phyloP scores from a whole-genome alignment of 92 coral and sea anemone genomes.

The Zoanthus sociatus region DNA sequence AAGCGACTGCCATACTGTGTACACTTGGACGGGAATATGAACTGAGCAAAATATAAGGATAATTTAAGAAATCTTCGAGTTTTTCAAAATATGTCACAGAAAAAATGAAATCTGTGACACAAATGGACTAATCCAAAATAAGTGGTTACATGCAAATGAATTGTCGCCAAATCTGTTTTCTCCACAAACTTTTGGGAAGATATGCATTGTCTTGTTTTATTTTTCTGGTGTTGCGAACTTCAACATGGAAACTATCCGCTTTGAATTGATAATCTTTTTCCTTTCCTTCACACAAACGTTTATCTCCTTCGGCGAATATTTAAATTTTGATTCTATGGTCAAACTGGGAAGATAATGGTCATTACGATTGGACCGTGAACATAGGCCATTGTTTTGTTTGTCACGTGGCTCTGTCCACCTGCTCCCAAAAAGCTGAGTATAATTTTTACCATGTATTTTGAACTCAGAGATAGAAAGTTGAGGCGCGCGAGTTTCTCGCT shows the following conservation, averaged over 20 bases:
- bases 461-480: conserved; percentile 1
- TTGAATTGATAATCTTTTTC: conserved; percentile 25
- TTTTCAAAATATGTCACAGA: background rate
- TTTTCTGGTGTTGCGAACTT: background rate
- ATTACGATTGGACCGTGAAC: conserved; percentile 30
- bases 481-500: conserved; percentile 37
- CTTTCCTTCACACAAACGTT: conserved; percentile 3
- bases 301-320: conserved; percentile 51
- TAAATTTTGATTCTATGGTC: conserved; percentile 50
- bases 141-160: background rate
- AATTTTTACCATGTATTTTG: conserved; percentile 53
- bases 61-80: background rate
- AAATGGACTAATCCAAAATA: conserved; percentile 4
- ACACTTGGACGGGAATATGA: no score
- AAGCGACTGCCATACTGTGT: background rate
- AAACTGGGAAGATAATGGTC: conserved; percentile 13
- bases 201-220: background rate
- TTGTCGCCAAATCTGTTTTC: background rate
- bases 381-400: conserved; percentile 53
- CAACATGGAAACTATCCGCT: background rate
- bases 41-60: background rate
- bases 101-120: background rate
- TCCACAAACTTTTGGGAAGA: background rate
- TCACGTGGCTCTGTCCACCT: conserved; percentile 91
- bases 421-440: conserved; percentile 62